Evolutionary conservation across 2,113 vertebrate species (phyloP).

Genomic region (Poecile atricapillus): DNA sequence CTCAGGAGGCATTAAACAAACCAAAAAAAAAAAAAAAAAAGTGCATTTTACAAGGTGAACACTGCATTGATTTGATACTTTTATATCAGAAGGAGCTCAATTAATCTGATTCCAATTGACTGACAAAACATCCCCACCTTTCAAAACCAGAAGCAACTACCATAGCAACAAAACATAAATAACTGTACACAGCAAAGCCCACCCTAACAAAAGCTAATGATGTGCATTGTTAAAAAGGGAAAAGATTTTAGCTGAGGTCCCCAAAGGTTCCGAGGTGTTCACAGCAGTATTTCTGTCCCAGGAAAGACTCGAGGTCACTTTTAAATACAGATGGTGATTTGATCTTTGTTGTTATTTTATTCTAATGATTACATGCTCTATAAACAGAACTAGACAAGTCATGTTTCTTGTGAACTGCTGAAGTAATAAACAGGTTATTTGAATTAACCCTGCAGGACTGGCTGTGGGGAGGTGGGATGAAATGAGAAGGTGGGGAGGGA

Average conservation of each 20-base stretch:
- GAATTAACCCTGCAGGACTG: background rate
- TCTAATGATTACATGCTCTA: constrained; percentile 47
- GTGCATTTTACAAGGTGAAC: constrained; percentile 24
- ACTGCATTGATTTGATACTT: constrained; percentile 7
- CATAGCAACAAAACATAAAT: background rate
- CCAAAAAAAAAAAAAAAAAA: background rate
- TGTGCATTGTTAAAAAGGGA: background rate
- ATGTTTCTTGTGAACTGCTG: background rate
- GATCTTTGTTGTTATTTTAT: constrained; percentile 44
- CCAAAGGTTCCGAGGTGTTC: background rate
- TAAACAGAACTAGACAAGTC: constrained; percentile 28
- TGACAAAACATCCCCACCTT: background rate
- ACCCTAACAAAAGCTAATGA: background rate
- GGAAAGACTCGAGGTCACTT: background rate
- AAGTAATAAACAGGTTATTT: constrained; percentile 2
- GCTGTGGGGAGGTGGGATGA: background rate
- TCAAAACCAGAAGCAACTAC: background rate
- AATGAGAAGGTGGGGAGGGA: background rate
- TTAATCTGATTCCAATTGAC: constrained; percentile 16
- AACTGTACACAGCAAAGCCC: background rate
- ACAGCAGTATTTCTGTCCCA: background rate
- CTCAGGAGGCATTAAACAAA: background rate
- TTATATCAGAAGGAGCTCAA: background rate
- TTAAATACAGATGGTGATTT: background rate
- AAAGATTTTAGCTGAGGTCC: background rate